These are phyloP conservation scores for Ataeniobius toweri DNA, from an alignment of 2,797 vertebrate species.

Conservation along the genomic window DNA sequence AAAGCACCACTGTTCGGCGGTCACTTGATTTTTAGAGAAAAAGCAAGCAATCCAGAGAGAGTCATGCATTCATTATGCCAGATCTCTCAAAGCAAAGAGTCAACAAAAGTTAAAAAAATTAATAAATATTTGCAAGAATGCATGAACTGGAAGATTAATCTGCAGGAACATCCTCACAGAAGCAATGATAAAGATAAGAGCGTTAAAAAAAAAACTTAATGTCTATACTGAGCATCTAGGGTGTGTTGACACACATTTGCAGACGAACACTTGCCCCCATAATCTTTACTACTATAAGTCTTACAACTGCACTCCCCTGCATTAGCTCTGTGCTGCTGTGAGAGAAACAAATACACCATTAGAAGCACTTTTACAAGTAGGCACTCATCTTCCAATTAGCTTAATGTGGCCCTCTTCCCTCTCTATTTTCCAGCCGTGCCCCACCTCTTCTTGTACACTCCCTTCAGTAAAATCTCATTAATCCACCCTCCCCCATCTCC, in stretches of 20 bases:
- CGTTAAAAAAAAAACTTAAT: background rate
- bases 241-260: slow-evolving; percentile 53
- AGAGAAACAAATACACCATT: slow-evolving; percentile 98
- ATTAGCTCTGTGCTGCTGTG: slow-evolving; percentile 90
- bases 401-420: slow-evolving; percentile 97
- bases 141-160: slow-evolving; percentile 23
- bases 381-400: slow-evolving; percentile 99
- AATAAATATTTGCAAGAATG: slow-evolving; percentile 18
- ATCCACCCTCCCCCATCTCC: slow-evolving; percentile 90
- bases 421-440: slow-evolving; percentile 93
- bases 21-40: slow-evolving; percentile 57
- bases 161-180: slow-evolving; percentile 1
- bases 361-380: slow-evolving; percentile 99
- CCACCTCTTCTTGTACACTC: slow-evolving; percentile 86
- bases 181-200: slow-evolving; percentile 1
- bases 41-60: slow-evolving; percentile 37
- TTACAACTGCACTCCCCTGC: slow-evolving; percentile 89
- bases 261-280: slow-evolving; percentile 79
- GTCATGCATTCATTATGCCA: background rate
- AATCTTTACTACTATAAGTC: slow-evolving; percentile 81
- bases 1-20: slow-evolving; percentile 50
- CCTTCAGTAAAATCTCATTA: slow-evolving; percentile 97
- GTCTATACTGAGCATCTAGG: slow-evolving; percentile 14
- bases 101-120: slow-evolving; percentile 46
- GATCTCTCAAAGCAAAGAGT: slow-evolving; percentile 16